These are phyloP conservation scores for Homarus gammarus DNA, from an alignment of 2,888 invertebrate species.

Conservation along the genomic window DNA sequence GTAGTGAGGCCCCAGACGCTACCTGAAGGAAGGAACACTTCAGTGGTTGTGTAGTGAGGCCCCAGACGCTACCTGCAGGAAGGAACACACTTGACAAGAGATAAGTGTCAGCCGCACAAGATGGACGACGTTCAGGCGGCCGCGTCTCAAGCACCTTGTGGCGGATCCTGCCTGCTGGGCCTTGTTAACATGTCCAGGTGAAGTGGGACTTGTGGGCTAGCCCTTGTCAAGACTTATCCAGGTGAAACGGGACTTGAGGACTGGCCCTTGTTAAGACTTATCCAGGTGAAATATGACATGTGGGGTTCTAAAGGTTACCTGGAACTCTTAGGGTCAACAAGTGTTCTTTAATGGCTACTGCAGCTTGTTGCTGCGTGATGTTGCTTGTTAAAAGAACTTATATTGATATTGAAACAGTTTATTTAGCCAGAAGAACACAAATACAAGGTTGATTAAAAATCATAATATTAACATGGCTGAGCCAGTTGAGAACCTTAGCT, in stretches of 20 bases:
- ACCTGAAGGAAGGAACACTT: background rate
- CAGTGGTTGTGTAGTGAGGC: too few species aligned
- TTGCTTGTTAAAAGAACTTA: too few species aligned
- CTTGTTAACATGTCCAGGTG: background rate
- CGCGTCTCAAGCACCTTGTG: background rate
- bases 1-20: background rate
- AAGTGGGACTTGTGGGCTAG: background rate
- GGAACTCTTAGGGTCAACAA: too few species aligned
- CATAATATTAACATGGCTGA: too few species aligned
- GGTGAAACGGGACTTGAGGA: background rate
- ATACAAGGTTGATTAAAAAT: too few species aligned
- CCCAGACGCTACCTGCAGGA: background rate
- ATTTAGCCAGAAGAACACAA: too few species aligned
- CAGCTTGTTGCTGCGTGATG: too few species aligned
- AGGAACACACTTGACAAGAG: constrained; percentile 1
- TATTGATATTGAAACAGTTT: too few species aligned
- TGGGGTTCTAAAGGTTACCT: too few species aligned
- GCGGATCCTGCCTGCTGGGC: background rate
- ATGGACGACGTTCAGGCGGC: constrained; percentile 29
- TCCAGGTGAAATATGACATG: background rate
- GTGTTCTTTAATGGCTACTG: too few species aligned
- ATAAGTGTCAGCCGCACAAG: constrained; percentile 44
- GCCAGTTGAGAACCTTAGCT: too few species aligned
- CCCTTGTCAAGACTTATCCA: background rate
- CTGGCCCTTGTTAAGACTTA: background rate